Conservation (phyloP, 2,888 invertebrate species). For the Doris montereyensis region DNA sequence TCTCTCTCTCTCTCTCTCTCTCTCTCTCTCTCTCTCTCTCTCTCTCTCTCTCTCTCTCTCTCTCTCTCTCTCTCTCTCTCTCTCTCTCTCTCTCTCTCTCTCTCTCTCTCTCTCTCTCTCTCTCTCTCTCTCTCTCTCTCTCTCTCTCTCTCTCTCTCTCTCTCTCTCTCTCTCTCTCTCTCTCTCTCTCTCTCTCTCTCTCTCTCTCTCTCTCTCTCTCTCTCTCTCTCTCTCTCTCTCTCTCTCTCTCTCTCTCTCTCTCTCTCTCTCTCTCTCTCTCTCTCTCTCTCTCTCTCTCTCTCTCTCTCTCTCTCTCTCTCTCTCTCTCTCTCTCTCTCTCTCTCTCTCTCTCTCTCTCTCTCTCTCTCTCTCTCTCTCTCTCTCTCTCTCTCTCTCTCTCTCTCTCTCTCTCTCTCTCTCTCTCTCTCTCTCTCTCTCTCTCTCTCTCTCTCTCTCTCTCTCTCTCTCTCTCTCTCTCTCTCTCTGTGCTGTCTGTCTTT, state of each 20-base stretch:
- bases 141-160: too few species aligned
- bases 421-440: too few species aligned
- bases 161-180: neutral
- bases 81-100: neutral
- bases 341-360: neutral
- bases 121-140: too few species aligned
- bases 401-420: too few species aligned
- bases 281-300: neutral
- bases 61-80: neutral
- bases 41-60: too few species aligned
- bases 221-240: too few species aligned
- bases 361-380: neutral
- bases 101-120: neutral
- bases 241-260: neutral
- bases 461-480: neutral
- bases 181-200: neutral
- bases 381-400: neutral
- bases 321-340: too few species aligned
- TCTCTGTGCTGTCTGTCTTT: too few species aligned
- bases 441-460: neutral
- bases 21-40: too few species aligned
- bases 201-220: too few species aligned
- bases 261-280: neutral
- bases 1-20: neutral
- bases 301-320: too few species aligned